phyloP scores from a whole-genome alignment of 2,113 vertebrate species.

The Peromyscus polionotus region DNA sequence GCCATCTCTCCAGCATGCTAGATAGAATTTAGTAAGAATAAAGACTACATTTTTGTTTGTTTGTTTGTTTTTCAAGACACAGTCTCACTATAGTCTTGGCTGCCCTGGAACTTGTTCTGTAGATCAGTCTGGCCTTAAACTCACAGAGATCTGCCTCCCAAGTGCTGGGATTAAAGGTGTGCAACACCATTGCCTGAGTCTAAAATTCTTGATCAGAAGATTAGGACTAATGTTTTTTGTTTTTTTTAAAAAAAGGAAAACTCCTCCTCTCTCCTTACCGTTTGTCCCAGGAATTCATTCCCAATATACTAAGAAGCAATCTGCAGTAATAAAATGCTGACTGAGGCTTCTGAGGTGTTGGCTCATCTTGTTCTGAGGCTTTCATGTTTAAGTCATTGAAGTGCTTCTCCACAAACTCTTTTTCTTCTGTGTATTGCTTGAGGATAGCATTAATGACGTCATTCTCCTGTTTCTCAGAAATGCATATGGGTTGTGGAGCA shows the following conservation, averaged over 20 bases:
- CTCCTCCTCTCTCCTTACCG: conserved; percentile 89
- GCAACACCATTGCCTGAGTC: not conserved
- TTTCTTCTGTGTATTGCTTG: conserved; percentile 96
- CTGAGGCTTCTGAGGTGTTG: conserved; percentile 93
- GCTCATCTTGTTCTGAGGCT: conserved; percentile 94
- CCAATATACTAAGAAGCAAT: conserved; percentile 97
- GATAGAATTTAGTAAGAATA: conserved; percentile 48
- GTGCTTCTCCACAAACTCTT: conserved; percentile 94
- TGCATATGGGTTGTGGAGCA: conserved; percentile 94
- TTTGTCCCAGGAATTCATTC: conserved; percentile 99
- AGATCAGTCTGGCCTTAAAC: not conserved
- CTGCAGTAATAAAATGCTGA: conserved; percentile 99
- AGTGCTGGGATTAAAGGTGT: not conserved
- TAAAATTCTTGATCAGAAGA: conserved; percentile 53
- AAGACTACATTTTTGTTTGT: not conserved
- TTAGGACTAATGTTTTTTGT: not conserved
- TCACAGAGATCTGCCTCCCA: not conserved
- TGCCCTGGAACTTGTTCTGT: not conserved
- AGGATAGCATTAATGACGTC: conserved; percentile 99
- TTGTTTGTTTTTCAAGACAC: not conserved
- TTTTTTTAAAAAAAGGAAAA: not conserved
- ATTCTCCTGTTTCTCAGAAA: conserved; percentile 99
- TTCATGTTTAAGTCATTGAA: conserved; percentile 96
- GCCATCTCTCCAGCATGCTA: not conserved
- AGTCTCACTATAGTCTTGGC: not conserved